Conservation (phyloP, 2,797 vertebrate genomes). For the Darevskia mixta region DNA sequence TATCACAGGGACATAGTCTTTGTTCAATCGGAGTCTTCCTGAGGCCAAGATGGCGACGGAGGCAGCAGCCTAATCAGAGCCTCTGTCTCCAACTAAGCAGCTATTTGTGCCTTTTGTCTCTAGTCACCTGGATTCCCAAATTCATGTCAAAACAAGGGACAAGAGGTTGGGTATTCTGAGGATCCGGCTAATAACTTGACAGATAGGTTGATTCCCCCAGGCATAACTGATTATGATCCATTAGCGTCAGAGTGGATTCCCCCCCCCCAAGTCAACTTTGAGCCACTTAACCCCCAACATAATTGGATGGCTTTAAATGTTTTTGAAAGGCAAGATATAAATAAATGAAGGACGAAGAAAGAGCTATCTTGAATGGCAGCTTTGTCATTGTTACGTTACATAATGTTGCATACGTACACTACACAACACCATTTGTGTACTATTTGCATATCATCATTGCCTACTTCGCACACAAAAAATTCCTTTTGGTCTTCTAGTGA, state of each 20-base stretch:
- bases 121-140: background rate
- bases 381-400: background rate
- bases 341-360: background rate
- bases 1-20: no score
- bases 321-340: background rate
- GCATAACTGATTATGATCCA: background rate
- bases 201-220: background rate
- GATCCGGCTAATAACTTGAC: background rate
- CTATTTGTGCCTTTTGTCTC: background rate
- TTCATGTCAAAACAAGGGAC: background rate
- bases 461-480: conserved; percentile 24
- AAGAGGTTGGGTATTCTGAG: background rate
- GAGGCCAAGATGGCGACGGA: no score
- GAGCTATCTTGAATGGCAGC: background rate
- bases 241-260: no score
- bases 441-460: conserved; percentile 61
- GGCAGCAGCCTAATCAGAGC: no score
- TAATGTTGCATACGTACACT: background rate
- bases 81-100: background rate
- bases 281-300: background rate
- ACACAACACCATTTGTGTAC: no score
- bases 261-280: no score
- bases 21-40: no score
- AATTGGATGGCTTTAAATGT: background rate
- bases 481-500: conserved; percentile 37